A percentile compares a stretch with the other conserved stretches of the same genome.
Evolutionary conservation across 2,797 vertebrate species (phyloP).

Genomic region (Orestias chungarensis): DNA sequence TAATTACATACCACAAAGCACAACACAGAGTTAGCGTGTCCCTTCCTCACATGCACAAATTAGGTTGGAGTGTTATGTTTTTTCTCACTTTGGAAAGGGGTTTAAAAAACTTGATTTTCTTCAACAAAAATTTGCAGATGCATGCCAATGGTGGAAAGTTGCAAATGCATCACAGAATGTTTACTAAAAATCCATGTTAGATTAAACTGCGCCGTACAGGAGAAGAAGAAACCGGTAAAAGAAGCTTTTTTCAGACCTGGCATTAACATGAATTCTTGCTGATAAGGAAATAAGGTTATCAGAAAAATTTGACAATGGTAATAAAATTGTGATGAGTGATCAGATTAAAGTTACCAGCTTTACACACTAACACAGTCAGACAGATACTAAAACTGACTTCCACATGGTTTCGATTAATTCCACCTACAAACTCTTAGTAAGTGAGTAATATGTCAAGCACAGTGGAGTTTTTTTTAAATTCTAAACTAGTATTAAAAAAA

Average conservation of each 20-base stretch:
- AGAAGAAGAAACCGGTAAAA: not conserved
- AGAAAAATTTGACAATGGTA: not conserved
- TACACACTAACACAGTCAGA: not conserved
- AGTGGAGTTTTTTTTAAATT: too few relatives aligned
- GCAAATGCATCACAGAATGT: not conserved
- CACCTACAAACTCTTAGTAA: too few relatives aligned
- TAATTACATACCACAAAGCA: too few relatives aligned
- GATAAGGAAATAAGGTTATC: not conserved
- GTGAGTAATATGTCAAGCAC: too few relatives aligned
- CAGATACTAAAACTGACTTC: too few relatives aligned
- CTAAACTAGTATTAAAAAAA: too few relatives aligned
- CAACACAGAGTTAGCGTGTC: too few relatives aligned
- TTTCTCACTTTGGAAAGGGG: not conserved
- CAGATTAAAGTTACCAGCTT: not conserved
- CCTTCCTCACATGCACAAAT: not conserved
- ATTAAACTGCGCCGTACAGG: not conserved
- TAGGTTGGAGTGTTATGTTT: not conserved
- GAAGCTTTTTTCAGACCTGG: not conserved
- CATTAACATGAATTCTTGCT: not conserved
- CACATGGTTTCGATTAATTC: too few relatives aligned
- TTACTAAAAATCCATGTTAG: not conserved
- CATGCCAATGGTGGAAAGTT: not conserved
- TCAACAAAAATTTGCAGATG: not conserved
- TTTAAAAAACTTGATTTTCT: not conserved
- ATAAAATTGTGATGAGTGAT: not conserved